These are phyloP conservation scores for Plagodis dolabraria DNA, from an alignment of 2,888 invertebrate species.

Conservation along the genomic window DNA sequence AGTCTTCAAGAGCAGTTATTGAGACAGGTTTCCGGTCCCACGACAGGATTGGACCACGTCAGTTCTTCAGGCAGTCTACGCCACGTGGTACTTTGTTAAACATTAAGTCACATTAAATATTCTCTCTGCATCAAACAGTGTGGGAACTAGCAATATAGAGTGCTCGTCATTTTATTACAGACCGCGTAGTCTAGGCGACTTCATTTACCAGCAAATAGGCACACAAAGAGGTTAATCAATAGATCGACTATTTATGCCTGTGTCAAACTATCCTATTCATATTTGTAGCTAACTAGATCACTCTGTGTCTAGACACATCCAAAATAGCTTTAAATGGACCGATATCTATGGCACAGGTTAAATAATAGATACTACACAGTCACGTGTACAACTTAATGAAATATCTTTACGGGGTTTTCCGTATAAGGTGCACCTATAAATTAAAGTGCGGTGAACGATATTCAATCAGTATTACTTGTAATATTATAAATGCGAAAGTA, in stretches of 20 bases:
- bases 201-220: conserved; percentile 1
- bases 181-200: conserved; percentile 5
- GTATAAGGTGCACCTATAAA: too few relatives aligned
- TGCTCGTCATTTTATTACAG: conserved; percentile 23
- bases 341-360: conserved; percentile 25
- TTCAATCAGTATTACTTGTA: too few relatives aligned
- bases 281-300: conserved; percentile 4
- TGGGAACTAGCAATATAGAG: conserved; percentile 34
- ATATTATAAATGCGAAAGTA: too few relatives aligned
- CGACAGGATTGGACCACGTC: conserved; percentile 59
- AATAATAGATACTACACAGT: too few relatives aligned
- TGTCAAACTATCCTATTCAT: conserved; percentile 21
- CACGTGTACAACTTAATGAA: too few relatives aligned
- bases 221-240: conserved; percentile 56
- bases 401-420: too few relatives aligned
- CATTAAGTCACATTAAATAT: conserved; percentile 9
- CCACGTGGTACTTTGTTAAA: conserved; percentile 8
- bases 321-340: conserved; percentile 32
- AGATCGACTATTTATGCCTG: conserved; percentile 22
- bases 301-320: conserved; percentile 43
- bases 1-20: conserved; percentile 13
- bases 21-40: conserved; percentile 40
- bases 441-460: too few relatives aligned
- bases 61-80: conserved; percentile 20
- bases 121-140: conserved; percentile 12